Percentiles rank a stretch among this genome's conserved stretches.
Conservation (phyloP, 64 coral and sea anemone genomes). For the Actinia equina region DNA sequence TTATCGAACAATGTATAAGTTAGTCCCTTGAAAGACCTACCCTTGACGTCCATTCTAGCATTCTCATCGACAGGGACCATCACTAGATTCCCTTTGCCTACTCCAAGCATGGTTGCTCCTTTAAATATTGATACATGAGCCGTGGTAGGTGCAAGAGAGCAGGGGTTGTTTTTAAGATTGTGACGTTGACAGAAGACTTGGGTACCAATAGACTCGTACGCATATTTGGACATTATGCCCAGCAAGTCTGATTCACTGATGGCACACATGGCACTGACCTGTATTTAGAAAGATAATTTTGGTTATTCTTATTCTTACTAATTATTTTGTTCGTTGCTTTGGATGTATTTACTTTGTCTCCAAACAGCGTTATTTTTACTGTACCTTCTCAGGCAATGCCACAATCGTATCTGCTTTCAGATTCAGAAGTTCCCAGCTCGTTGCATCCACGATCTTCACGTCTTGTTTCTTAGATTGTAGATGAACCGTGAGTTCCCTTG, state of each 20-base stretch:
- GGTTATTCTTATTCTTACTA: background rate
- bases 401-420: conserved; percentile 52
- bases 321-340: background rate
- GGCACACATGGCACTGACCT: conserved; percentile 15
- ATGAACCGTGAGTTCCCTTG: conserved; percentile 42
- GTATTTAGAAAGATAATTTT: background rate
- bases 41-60: conserved; percentile 69
- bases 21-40: background rate
- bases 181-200: conserved; percentile 58
- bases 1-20: no score
- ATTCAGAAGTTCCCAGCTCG: conserved; percentile 67
- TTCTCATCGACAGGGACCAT: conserved; percentile 59
- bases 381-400: conserved; percentile 41
- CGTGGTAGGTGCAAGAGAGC: conserved; percentile 71
- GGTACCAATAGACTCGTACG: conserved; percentile 54
- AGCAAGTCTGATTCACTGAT: conserved; percentile 49
- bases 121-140: conserved; percentile 75
- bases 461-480: conserved; percentile 20
- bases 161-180: conserved; percentile 42
- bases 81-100: conserved; percentile 58
- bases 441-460: conserved; percentile 15
- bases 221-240: conserved; percentile 56
- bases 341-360: background rate
- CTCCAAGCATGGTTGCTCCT: conserved; percentile 65
- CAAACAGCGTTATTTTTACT: background rate